These are phyloP conservation scores for Calypte anna DNA, from an alignment of 2,113 vertebrate species.

Conservation along the genomic window DNA sequence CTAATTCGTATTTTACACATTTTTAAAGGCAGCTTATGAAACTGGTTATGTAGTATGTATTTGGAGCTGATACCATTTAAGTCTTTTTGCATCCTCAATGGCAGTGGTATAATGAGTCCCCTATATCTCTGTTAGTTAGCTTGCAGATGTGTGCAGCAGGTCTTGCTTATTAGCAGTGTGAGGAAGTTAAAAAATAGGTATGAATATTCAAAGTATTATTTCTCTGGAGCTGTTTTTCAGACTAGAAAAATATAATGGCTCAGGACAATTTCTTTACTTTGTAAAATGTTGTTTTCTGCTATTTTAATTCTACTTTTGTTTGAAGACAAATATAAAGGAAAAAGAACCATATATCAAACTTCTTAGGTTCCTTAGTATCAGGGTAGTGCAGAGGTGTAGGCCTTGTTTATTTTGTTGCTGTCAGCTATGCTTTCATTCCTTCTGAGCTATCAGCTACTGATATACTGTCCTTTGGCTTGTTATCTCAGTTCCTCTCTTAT, in stretches of 20 bases:
- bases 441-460: not conserved
- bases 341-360: not conserved
- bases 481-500: not conserved
- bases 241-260: not conserved
- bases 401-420: not conserved
- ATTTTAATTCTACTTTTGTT: not conserved
- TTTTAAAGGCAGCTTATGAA: not conserved
- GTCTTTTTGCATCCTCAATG: not conserved
- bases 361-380: not conserved
- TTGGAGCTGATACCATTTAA: not conserved
- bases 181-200: not conserved
- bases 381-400: not conserved
- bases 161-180: not conserved
- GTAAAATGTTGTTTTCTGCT: not conserved
- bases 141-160: not conserved
- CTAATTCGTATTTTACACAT: not conserved
- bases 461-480: not conserved
- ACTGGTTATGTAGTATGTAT: not conserved
- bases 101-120: not conserved
- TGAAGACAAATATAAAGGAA: not conserved
- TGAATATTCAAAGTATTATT: not conserved
- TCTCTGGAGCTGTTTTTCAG: not conserved
- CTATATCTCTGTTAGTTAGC: not conserved
- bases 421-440: not conserved
- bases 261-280: not conserved